These are phyloP conservation scores for Haliclona indistincta DNA, from an alignment of 37 sponge, comb jelly and placozoan genomes.

Conservation along the genomic window DNA sequence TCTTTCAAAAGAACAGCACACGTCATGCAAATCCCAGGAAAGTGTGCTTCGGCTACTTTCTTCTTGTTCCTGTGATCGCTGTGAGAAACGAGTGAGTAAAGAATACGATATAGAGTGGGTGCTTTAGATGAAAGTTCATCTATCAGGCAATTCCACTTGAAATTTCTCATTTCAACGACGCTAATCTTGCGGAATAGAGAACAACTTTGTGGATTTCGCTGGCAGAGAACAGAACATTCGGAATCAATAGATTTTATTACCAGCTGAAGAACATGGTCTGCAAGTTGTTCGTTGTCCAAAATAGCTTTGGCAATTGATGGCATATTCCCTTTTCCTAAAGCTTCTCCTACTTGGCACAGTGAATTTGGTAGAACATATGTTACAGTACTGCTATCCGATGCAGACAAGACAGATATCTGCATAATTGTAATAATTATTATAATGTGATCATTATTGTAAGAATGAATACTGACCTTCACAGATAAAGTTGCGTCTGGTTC, in stretches of 20 bases:
- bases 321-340: slow-evolving; percentile 7
- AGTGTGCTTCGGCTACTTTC: background rate
- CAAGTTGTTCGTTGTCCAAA: background rate
- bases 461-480: no score
- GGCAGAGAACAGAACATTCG: slow-evolving; percentile 12
- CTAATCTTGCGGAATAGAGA: background rate
- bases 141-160: background rate
- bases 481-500: no score
- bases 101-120: background rate
- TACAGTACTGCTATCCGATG: no score
- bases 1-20: slow-evolving; percentile 3
- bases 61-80: slow-evolving; percentile 8
- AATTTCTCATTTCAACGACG: background rate
- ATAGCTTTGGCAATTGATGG: slow-evolving; percentile 1
- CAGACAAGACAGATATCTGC: no score
- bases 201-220: no score
- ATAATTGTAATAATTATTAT: no score
- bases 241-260: background rate
- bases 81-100: background rate
- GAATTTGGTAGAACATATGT: no score
- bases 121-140: slow-evolving; percentile 1
- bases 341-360: slow-evolving; percentile 4
- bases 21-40: slow-evolving; percentile 17
- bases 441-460: no score
- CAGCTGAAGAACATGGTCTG: background rate